These are phyloP conservation scores for Drosophila silvestris DNA, from an alignment of 2,888 invertebrate genomes.

Conservation along the genomic window DNA sequence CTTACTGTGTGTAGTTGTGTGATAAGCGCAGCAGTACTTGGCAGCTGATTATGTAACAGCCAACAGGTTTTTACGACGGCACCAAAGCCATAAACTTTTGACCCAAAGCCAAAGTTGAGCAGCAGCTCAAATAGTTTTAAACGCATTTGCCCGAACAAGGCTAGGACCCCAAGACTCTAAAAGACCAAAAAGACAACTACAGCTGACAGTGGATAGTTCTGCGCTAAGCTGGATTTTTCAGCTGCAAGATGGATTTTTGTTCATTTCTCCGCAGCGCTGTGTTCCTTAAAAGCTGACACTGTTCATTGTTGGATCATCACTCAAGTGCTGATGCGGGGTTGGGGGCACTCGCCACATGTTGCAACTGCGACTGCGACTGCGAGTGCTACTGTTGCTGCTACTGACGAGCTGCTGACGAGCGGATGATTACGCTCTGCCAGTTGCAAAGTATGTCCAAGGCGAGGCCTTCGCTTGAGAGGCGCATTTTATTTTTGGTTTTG, in stretches of 20 bases:
- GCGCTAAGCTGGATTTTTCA: conserved; percentile 26
- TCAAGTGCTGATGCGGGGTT: conserved; percentile 36
- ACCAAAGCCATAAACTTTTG: conserved; percentile 74
- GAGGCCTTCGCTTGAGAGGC: conserved; percentile 39
- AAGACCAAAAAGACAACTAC: conserved; percentile 34
- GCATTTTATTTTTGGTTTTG: conserved; percentile 40
- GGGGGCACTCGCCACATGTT: conserved; percentile 52
- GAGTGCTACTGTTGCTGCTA: conserved; percentile 26
- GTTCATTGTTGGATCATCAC: conserved; percentile 79
- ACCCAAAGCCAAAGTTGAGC: conserved; percentile 74
- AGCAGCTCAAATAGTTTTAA: conserved; percentile 79
- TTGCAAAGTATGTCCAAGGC: conserved; percentile 49
- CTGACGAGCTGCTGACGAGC: conserved; percentile 75
- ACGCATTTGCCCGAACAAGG: conserved; percentile 49
- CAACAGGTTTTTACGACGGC: conserved; percentile 75
- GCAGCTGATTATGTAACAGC: conserved; percentile 59
- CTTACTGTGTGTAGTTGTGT: not conserved
- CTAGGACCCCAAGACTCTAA: conserved; percentile 10
- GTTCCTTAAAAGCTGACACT: conserved; percentile 66
- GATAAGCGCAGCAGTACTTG: conserved; percentile 32
- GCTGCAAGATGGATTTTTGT: conserved; percentile 48
- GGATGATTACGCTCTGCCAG: conserved; percentile 72
- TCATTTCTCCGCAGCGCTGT: conserved; percentile 14
- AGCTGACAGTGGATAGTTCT: conserved; percentile 33
- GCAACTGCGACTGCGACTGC: conserved; percentile 10